Evolutionary conservation across 2,888 invertebrate genomes (phyloP).

Genomic region (Thymelicus acteon): DNA sequence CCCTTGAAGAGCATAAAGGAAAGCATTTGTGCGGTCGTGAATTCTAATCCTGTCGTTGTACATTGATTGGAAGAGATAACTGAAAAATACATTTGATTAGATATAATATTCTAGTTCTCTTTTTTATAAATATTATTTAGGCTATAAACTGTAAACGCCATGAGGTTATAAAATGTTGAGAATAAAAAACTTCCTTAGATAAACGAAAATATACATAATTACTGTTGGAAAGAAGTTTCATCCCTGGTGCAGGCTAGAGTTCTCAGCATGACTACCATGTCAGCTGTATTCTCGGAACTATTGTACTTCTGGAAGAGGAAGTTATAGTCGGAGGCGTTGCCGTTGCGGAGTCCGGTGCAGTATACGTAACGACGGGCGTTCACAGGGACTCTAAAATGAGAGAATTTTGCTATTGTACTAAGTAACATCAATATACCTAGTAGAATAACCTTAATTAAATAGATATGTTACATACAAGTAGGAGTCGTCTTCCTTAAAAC

Average conservation of each 20-base stretch:
- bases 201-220: constrained; percentile 47
- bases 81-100: constrained; percentile 51
- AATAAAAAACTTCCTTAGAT: too few species aligned
- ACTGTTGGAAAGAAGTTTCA: constrained; percentile 56
- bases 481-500: constrained; percentile 44
- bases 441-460: too few species aligned
- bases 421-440: too few species aligned
- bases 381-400: constrained; percentile 78
- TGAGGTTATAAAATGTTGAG: too few species aligned
- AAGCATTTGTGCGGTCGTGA: constrained; percentile 76
- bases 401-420: not conserved
- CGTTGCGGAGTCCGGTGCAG: constrained; percentile 86
- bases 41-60: constrained; percentile 71
- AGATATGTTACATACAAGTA: constrained; percentile 7
- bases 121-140: too few species aligned
- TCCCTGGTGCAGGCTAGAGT: constrained; percentile 70
- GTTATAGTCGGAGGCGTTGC: constrained; percentile 85
- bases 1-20: constrained; percentile 80
- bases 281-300: constrained; percentile 84
- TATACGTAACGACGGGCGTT: constrained; percentile 87
- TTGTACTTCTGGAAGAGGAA: constrained; percentile 85
- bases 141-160: too few species aligned
- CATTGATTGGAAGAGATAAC: constrained; percentile 79
- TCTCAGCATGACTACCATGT: constrained; percentile 85
- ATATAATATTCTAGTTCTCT: too few species aligned